A percentile compares a stretch with the other conserved stretches of the same genome.
Conservation (phyloP, 2,888 invertebrate genomes). For the Operophtera brumata region DNA sequence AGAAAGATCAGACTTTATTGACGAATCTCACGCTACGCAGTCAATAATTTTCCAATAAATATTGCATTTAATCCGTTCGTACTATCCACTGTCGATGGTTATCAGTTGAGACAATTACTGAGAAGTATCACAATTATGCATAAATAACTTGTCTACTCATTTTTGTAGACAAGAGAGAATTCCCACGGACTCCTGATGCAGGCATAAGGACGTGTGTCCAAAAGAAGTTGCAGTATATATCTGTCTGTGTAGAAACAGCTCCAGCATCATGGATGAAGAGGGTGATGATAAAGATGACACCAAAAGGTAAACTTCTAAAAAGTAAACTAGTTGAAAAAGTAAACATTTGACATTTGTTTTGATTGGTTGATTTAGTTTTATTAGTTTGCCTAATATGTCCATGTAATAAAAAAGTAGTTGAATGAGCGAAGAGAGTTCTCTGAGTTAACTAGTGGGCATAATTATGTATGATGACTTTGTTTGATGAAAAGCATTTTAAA, state of each 20-base stretch:
- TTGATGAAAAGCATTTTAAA: too few relatives aligned
- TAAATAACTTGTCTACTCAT: background rate
- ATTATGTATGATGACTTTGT: too few relatives aligned
- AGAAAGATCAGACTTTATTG: conserved; percentile 5
- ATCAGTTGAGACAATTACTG: background rate
- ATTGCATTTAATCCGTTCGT: background rate
- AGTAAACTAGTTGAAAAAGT: background rate
- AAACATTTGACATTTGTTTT: too few relatives aligned
- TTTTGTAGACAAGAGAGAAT: background rate
- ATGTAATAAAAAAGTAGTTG: too few relatives aligned
- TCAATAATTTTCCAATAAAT: too few relatives aligned
- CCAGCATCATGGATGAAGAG: conserved; percentile 85
- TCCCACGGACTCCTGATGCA: background rate
- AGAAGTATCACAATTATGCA: too few relatives aligned
- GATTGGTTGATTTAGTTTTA: too few relatives aligned
- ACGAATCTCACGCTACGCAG: conserved; percentile 22
- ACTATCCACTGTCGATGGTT: conserved; percentile 1
- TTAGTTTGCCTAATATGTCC: too few relatives aligned
- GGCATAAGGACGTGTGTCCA: background rate
- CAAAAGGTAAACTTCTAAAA: conserved; percentile 83
- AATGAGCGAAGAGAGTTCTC: too few relatives aligned
- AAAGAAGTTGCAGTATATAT: background rate
- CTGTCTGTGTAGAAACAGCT: background rate
- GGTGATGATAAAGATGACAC: conserved; percentile 91
- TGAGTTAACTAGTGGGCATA: too few relatives aligned